These are phyloP conservation scores for Labia minor DNA, from an alignment of 2,888 invertebrate genomes.

Conservation along the genomic window DNA sequence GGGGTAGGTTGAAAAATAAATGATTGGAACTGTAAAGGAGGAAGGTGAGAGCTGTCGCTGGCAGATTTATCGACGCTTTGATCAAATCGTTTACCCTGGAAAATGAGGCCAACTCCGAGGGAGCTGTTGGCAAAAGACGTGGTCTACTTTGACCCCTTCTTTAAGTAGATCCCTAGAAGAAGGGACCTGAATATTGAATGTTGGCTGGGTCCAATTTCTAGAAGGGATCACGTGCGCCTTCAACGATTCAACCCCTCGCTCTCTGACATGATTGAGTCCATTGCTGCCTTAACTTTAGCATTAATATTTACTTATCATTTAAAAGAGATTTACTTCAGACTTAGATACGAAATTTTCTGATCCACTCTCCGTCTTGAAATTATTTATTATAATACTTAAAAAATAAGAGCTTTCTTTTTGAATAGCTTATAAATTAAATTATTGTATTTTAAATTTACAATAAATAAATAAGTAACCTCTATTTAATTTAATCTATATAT, in stretches of 20 bases:
- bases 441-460: no score
- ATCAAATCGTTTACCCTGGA: neutral
- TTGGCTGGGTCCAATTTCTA: neutral
- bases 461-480: no score
- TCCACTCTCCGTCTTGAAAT: no score
- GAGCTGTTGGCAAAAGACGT: slow-evolving; percentile 7
- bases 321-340: neutral
- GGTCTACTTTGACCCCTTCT: neutral
- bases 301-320: slow-evolving; percentile 13
- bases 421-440: no score
- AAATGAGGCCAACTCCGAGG: neutral
- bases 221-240: neutral
- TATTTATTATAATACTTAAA: no score
- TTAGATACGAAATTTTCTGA: no score
- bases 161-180: slow-evolving; percentile 7
- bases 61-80: slow-evolving; percentile 6
- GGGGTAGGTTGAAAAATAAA: no score
- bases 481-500: no score
- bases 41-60: neutral
- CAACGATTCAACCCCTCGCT: neutral
- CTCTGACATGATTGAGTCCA: slow-evolving; percentile 7
- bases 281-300: neutral
- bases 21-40: neutral
- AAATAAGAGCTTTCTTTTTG: no score
- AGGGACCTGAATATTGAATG: slow-evolving; percentile 13